Percentiles rank a stretch among this genome's conserved stretches.
Evolutionary conservation across 2,797 vertebrate species (phyloP).

Genomic region (Pygocentrus nattereri): DNA sequence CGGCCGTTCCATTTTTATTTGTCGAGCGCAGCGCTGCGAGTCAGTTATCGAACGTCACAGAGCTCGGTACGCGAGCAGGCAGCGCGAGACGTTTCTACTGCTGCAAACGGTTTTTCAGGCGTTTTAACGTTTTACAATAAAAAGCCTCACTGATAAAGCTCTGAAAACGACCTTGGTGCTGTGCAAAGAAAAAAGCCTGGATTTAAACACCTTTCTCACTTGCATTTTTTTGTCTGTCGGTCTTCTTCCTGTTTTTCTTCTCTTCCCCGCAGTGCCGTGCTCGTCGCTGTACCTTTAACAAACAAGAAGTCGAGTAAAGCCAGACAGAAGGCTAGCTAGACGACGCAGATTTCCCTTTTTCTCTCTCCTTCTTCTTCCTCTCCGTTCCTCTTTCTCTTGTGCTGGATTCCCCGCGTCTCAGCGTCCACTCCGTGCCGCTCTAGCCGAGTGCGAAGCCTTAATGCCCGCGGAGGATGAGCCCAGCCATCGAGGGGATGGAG

Average conservation of each 20-base stretch:
- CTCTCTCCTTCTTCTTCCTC: not conserved
- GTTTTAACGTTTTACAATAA: not conserved
- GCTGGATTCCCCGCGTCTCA: not conserved
- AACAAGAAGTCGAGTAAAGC: constrained; percentile 3
- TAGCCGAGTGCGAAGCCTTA: constrained; percentile 77
- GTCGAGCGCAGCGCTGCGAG: constrained; percentile 13
- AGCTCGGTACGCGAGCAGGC: not conserved
- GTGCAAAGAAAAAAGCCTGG: constrained; percentile 45
- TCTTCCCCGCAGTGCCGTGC: constrained; percentile 64
- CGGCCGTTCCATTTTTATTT: constrained; percentile 65
- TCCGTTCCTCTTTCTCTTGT: not conserved
- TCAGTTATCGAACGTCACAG: constrained; percentile 20
- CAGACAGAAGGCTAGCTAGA: constrained; percentile 53
- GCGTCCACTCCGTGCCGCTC: constrained; percentile 13
- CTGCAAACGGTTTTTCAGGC: not conserved
- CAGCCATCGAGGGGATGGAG: constrained; percentile 98
- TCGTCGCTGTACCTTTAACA: constrained; percentile 40
- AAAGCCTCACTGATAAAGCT: not conserved
- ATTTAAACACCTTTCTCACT: constrained; percentile 50
- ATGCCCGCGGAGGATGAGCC: constrained; percentile 98
- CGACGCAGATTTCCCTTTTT: constrained; percentile 47
- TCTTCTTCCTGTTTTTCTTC: constrained; percentile 71
- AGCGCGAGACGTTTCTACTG: too few species aligned
- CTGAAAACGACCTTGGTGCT: not conserved
- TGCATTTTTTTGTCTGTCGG: constrained; percentile 48